A percentile compares a stretch with the other conserved stretches of the same genome.
phyloP scores from a whole-genome alignment of 2,888 invertebrate genomes.

The Julus scandinavius region DNA sequence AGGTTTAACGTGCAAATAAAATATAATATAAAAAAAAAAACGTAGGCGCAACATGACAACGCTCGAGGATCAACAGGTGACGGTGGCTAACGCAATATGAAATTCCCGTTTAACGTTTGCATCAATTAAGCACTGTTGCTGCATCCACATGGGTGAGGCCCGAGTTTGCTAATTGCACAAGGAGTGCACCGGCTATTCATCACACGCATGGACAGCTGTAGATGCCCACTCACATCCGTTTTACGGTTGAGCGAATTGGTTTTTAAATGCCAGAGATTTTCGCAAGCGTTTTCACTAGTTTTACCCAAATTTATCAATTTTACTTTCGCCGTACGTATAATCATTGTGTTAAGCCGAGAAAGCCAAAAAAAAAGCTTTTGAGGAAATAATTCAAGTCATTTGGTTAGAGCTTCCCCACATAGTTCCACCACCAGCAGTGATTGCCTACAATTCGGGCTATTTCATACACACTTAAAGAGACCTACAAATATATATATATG shows the following conservation, averaged over 20 bases:
- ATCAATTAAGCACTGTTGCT: neutral
- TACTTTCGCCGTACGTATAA: neutral
- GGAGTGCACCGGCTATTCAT: constrained; percentile 1
- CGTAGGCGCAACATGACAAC: neutral
- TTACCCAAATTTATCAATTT: neutral
- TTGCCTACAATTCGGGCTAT: no score
- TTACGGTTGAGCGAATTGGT: neutral
- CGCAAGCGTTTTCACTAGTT: neutral
- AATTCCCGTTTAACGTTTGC: neutral
- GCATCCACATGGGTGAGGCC: neutral
- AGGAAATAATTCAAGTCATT: no score
- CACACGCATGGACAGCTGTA: neutral
- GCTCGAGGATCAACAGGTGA: neutral
- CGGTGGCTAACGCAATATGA: neutral
- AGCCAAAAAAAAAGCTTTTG: no score
- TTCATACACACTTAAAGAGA: no score
- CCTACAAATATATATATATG: no score
- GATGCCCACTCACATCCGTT: constrained; percentile 11
- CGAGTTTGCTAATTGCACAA: neutral
- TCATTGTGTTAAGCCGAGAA: no score
- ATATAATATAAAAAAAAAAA: neutral
- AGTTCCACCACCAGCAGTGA: no score
- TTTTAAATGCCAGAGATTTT: neutral
- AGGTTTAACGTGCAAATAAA: neutral
- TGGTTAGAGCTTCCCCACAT: no score